phyloP scores from a whole-genome alignment of 2,797 vertebrate species.

The Bufotes viridis region DNA sequence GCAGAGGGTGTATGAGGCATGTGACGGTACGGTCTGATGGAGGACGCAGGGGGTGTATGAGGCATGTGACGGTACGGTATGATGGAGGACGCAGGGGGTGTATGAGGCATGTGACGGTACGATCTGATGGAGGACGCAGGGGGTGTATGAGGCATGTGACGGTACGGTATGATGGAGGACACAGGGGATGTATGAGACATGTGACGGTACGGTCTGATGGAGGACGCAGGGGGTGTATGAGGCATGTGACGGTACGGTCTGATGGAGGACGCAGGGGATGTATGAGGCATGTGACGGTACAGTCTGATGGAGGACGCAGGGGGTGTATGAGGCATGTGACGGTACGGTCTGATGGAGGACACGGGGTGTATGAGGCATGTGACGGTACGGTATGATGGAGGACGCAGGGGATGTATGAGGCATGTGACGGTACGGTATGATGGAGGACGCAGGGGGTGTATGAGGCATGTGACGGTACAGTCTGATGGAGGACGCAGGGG shows the following conservation, averaged over 20 bases:
- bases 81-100: not conserved
- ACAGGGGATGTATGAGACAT: not conserved
- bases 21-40: not conserved
- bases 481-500: not conserved
- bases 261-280: not conserved
- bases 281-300: not conserved
- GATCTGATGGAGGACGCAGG: not conserved
- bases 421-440: not conserved
- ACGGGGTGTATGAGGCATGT: not conserved
- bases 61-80: not conserved
- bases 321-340: not conserved
- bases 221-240: not conserved
- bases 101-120: not conserved
- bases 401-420: not conserved
- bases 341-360: not conserved
- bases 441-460: not conserved
- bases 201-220: not conserved
- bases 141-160: not conserved
- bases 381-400: not conserved
- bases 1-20: not conserved
- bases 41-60: not conserved
- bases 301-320: not conserved
- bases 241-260: not conserved
- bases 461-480: not conserved
- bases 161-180: not conserved